Evolutionary conservation across 2,888 invertebrate species (phyloP).

Genomic region (Notodonta ziczac): DNA sequence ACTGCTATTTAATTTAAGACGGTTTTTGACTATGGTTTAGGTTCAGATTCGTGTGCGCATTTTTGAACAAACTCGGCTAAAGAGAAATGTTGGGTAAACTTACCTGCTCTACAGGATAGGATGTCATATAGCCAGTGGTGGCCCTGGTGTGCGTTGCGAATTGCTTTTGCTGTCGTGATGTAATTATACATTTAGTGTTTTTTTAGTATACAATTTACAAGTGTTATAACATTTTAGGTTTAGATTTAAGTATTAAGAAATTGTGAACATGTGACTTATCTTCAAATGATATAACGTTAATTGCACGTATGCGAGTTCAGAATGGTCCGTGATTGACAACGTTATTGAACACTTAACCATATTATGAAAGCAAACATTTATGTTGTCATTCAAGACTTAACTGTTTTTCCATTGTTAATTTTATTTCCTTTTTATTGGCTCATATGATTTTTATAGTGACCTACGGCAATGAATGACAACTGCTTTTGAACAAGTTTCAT

Average conservation of each 20-base stretch:
- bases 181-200: not conserved
- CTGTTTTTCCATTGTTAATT: constrained; percentile 34
- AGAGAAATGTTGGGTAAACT: constrained; percentile 58
- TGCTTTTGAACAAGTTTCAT: constrained; percentile 20
- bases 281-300: not conserved
- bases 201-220: not conserved
- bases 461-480: constrained; percentile 19
- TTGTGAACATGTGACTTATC: not conserved
- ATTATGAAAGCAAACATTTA: too few relatives aligned
- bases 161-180: not conserved
- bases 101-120: constrained; percentile 64
- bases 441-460: constrained; percentile 18
- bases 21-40: constrained; percentile 39
- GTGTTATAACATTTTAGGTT: not conserved
- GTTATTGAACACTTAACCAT: too few relatives aligned
- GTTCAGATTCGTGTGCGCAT: constrained; percentile 51
- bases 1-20: constrained; percentile 25
- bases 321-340: too few relatives aligned
- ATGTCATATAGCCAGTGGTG: constrained; percentile 48
- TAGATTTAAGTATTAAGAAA: not conserved
- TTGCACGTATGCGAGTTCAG: too few relatives aligned
- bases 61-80: constrained; percentile 46
- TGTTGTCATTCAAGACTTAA: constrained; percentile 22
- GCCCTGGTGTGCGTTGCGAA: constrained; percentile 32
- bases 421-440: constrained; percentile 22